Evolutionary conservation across 2,888 invertebrate genomes (phyloP).

Genomic region (Rotaria magnacalcarata): DNA sequence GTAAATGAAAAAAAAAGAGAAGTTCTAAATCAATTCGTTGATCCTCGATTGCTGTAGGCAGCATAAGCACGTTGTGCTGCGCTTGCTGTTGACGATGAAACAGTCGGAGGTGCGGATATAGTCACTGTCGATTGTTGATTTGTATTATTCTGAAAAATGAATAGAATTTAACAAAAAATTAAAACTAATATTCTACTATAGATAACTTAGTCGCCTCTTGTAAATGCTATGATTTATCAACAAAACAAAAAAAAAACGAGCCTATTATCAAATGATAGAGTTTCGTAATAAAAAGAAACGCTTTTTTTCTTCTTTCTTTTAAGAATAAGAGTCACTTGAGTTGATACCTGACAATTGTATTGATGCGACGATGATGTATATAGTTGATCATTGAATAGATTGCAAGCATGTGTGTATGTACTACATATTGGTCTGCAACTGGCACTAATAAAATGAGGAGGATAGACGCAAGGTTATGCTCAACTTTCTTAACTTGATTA

Average conservation of each 20-base stretch:
- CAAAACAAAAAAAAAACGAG: too few species aligned
- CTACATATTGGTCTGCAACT: neutral
- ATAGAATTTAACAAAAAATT: neutral
- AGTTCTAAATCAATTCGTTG: neutral
- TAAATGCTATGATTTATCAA: too few species aligned
- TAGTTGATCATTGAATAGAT: neutral
- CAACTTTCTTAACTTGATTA: too few species aligned
- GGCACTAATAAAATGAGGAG: neutral
- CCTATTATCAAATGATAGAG: neutral
- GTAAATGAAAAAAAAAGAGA: neutral
- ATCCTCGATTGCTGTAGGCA: neutral
- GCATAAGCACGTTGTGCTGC: conserved; percentile 12
- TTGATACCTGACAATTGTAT: conserved; percentile 16
- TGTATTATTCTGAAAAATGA: neutral
- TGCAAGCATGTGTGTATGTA: neutral
- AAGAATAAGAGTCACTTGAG: neutral
- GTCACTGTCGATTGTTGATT: neutral
- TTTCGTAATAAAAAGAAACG: too few species aligned
- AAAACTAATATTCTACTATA: neutral
- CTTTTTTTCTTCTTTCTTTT: neutral
- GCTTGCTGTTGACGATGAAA: neutral
- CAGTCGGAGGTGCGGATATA: neutral
- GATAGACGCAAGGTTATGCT: neutral
- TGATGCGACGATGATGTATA: neutral
- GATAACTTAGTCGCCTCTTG: too few species aligned